Conservation (phyloP, 1,140 invertebrate species). For the Lepidotrigona ventralis region DNA sequence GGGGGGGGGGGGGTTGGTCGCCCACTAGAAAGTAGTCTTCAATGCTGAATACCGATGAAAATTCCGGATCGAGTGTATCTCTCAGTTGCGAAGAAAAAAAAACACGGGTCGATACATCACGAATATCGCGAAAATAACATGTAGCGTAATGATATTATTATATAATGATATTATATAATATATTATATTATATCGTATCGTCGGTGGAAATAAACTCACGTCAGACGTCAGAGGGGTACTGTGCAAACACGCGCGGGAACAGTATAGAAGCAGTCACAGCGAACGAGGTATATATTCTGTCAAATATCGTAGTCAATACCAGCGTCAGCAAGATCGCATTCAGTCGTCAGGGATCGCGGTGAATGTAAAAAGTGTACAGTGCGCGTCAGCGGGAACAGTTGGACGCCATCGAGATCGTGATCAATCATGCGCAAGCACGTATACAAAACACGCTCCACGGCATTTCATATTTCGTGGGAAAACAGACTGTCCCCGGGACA, state of each 20-base stretch:
- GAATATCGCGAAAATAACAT: not conserved
- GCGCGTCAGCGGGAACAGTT: conserved; percentile 5
- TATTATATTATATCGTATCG: not conserved
- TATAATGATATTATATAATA: no score
- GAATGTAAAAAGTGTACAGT: not conserved
- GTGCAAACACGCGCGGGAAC: not conserved
- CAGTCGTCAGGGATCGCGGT: not conserved
- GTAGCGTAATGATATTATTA: not conserved
- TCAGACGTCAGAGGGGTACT: not conserved
- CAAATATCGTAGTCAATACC: not conserved
- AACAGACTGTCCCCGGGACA: not conserved
- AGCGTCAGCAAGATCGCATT: conserved; percentile 16
- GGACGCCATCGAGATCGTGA: not conserved
- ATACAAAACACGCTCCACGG: not conserved
- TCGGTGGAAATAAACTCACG: not conserved
- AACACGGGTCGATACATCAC: not conserved
- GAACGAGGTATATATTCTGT: not conserved
- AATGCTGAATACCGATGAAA: not conserved
- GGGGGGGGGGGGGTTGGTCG: not conserved
- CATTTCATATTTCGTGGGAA: not conserved
- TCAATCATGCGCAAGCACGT: conserved; percentile 3
- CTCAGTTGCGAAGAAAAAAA: not conserved
- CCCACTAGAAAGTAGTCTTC: no score
- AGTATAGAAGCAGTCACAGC: not conserved
- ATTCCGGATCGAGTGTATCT: not conserved